These are phyloP conservation scores for Psilopsiagon aymara DNA, from an alignment of 2,113 vertebrate genomes.

Conservation along the genomic window DNA sequence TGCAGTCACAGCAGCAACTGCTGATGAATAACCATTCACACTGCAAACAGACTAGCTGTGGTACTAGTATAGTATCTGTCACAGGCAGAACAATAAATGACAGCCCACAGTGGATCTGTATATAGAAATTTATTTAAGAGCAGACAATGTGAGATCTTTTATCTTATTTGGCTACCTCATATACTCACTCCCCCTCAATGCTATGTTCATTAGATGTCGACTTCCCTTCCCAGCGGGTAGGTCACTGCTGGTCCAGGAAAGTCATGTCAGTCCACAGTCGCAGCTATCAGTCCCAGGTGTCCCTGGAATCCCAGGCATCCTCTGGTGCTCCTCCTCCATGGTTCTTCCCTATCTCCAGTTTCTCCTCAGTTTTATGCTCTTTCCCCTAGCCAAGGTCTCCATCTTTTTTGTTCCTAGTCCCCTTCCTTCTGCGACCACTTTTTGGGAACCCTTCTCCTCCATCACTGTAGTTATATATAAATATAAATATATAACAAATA, in stretches of 20 bases:
- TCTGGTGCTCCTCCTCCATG: background rate
- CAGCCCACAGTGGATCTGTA: background rate
- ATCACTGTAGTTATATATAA: background rate
- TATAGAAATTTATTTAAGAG: background rate
- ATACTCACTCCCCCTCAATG: accelerated
- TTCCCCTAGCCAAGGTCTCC: background rate
- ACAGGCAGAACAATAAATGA: background rate
- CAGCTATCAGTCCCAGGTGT: background rate
- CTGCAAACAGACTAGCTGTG: background rate
- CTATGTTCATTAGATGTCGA: background rate
- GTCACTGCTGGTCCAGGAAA: background rate
- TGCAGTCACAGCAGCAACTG: background rate
- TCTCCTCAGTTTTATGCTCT: accelerated
- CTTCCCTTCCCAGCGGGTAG: background rate
- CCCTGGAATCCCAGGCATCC: background rate
- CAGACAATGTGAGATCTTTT: background rate
- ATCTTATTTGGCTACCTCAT: background rate
- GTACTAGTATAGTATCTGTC: background rate
- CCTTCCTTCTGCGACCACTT: background rate
- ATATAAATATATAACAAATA: no score
- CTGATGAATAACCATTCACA: background rate
- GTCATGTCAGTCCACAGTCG: accelerated
- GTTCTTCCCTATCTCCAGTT: accelerated
- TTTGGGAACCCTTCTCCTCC: background rate
- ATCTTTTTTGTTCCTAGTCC: background rate